Evolutionary conservation across 2,888 invertebrate genomes (phyloP).

Genomic region (Parapristionchus giblindavisi): DNA sequence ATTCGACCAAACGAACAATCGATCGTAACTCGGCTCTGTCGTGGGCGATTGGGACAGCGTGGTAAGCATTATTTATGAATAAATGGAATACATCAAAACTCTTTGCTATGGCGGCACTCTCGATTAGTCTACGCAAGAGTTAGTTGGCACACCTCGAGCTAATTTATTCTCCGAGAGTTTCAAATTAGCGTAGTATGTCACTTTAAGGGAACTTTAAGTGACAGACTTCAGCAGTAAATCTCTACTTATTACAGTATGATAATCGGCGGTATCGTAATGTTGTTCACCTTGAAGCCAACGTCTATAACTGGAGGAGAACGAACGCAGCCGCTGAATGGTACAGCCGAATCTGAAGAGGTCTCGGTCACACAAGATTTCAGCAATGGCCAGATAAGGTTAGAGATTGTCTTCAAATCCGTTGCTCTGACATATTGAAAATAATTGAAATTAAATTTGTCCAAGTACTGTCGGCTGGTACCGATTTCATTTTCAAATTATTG

Average conservation of each 20-base stretch:
- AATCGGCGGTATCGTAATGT: slow-evolving; percentile 11
- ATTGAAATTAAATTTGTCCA: background rate
- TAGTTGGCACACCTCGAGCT: no score
- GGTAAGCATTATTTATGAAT: background rate
- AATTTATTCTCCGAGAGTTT: no score
- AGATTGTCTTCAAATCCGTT: no score
- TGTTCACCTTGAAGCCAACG: slow-evolving; percentile 12
- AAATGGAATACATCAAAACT: background rate
- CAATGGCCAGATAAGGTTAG: slow-evolving; percentile 12
- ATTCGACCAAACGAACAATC: slow-evolving; percentile 21
- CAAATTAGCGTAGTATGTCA: no score
- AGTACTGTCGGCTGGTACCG: background rate
- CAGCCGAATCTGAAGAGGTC: background rate
- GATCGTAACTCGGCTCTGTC: slow-evolving; percentile 26
- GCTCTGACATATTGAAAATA: background rate
- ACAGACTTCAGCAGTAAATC: background rate
- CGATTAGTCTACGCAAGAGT: no score
- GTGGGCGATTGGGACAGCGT: slow-evolving; percentile 28
- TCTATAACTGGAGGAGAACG: no score
- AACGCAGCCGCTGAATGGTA: no score
- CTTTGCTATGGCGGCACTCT: no score
- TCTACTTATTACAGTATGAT: slow-evolving; percentile 28
- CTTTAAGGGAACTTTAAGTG: no score
- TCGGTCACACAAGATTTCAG: slow-evolving; percentile 24
- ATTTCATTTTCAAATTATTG: no score